Percentiles rank a stretch among this genome's conserved stretches.
These are phyloP conservation scores for Chaenodraco wilsoni DNA, from an alignment of 2,797 vertebrate species.

Conservation along the genomic window DNA sequence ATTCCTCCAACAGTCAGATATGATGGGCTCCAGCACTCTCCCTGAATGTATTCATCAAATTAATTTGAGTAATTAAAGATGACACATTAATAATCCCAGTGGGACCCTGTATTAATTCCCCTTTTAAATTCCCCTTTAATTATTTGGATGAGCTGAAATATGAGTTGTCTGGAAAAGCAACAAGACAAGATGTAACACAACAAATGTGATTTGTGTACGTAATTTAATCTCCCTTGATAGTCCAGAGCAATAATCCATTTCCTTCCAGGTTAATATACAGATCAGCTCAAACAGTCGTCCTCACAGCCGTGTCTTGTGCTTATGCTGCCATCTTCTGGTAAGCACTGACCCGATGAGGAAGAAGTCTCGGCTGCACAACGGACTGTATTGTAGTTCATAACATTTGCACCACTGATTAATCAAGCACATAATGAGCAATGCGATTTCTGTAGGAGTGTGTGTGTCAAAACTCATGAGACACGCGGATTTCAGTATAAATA, in stretches of 20 bases:
- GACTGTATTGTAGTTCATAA: conserved; percentile 63
- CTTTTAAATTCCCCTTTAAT: conserved; percentile 37
- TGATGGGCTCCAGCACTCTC: conserved; percentile 19
- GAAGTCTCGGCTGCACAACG: conserved; percentile 20
- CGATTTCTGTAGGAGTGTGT: conserved; percentile 45
- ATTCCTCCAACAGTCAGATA: conserved; percentile 23
- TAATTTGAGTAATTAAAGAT: conserved; percentile 58
- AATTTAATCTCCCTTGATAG: conserved; percentile 44
- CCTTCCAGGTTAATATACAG: conserved; percentile 32
- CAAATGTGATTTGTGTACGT: conserved; percentile 25
- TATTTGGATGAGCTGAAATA: conserved; percentile 50
- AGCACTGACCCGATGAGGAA: background rate
- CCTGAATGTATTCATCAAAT: conserved; percentile 51
- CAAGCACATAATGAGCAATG: conserved; percentile 77
- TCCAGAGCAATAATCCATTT: conserved; percentile 20
- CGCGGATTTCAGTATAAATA: conserved; percentile 71
- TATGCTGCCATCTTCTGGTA: conserved; percentile 76
- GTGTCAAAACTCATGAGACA: conserved; percentile 50
- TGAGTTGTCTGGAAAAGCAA: conserved; percentile 32
- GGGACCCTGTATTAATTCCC: conserved; percentile 42
- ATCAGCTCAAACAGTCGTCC: conserved; percentile 17
- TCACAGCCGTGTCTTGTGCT: conserved; percentile 27
- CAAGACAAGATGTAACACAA: conserved; percentile 26
- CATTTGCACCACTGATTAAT: conserved; percentile 74
- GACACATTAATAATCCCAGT: conserved; percentile 54